These are phyloP conservation scores for Scytalopus superciliaris DNA, from an alignment of 2,113 vertebrate species.

Conservation along the genomic window DNA sequence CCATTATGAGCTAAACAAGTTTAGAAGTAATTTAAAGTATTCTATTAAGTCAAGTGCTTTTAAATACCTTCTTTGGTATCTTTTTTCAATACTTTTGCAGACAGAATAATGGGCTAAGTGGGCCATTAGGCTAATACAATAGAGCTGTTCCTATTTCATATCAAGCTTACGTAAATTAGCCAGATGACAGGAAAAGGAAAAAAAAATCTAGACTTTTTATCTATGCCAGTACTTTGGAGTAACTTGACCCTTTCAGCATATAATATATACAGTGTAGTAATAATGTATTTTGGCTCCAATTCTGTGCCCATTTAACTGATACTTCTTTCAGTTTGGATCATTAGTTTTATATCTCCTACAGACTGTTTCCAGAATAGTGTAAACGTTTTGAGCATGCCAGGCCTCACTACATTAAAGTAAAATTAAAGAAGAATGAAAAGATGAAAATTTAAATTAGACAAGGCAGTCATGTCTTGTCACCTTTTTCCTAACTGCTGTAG, in stretches of 20 bases:
- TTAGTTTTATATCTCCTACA: neutral
- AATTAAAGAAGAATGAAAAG: constrained; percentile 17
- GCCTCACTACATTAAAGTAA: neutral
- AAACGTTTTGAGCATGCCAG: neutral
- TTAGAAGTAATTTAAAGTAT: neutral
- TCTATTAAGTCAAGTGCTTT: neutral
- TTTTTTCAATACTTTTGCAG: neutral
- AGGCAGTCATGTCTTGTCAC: neutral
- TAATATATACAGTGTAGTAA: neutral
- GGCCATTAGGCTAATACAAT: neutral
- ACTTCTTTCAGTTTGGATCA: neutral
- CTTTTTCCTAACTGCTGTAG: neutral
- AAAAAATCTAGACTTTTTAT: neutral
- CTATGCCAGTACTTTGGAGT: neutral
- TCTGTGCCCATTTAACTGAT: neutral
- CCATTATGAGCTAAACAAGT: neutral
- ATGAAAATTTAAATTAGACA: neutral
- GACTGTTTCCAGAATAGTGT: neutral
- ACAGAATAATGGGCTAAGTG: neutral
- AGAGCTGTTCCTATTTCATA: neutral
- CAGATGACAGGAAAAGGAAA: neutral
- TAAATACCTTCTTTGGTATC: neutral
- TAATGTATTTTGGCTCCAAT: neutral
- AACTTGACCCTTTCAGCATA: neutral
- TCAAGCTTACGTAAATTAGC: neutral